Evolutionary conservation across 2,888 invertebrate genomes (phyloP), one percentile per base, ranked within the genome.

Genomic region (Caenorhabditis uteleia): DNA sequence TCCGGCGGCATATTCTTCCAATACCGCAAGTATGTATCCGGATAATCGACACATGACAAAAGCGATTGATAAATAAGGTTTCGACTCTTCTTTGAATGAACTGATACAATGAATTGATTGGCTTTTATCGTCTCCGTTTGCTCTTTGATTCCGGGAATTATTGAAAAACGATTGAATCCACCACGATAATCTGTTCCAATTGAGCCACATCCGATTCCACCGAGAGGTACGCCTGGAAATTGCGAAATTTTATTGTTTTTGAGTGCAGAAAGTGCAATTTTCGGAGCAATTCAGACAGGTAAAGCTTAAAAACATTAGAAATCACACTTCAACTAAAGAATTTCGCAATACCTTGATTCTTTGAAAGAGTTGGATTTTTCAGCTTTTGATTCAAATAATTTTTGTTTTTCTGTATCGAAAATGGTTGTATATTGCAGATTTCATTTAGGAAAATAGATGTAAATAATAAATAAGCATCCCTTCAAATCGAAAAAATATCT

Each of bases 81-180:
- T 12, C 64, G 59, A 4, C 34, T 59, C 16, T 46, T 57, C 14
- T 56, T 54, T 5, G 70, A 56, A 27, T 65, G 67, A 3, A 72
- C 67, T 8, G 72, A 61, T 8, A 67, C 47, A 10, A 72, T 72
- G 39, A 70, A 72, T 51, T 70, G 71, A 49, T 77, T 68, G 3
- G 73, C 73, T 45, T 74, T 71, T 25, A 72, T 62, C 23, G 59
- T 51, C 6, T 89, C 89, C 75, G 90, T 88, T 84, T 92, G 91
- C 80, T 92, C 90, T 85, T 93, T 93, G 60, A 91, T 87, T 45
- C 94, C 94, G 0, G 94, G 94, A 65, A 89, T 88, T 82, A 95
- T 86, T 84, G 92, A 91, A 84, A 85, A 94, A 50, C 93, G 88
- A 84, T 92, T 92, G 85, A 95, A 95, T 23, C 94, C 95, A 16